Evolutionary conservation across 2,888 invertebrate species (phyloP).

Genomic region (Pantelozetes paolii): DNA sequence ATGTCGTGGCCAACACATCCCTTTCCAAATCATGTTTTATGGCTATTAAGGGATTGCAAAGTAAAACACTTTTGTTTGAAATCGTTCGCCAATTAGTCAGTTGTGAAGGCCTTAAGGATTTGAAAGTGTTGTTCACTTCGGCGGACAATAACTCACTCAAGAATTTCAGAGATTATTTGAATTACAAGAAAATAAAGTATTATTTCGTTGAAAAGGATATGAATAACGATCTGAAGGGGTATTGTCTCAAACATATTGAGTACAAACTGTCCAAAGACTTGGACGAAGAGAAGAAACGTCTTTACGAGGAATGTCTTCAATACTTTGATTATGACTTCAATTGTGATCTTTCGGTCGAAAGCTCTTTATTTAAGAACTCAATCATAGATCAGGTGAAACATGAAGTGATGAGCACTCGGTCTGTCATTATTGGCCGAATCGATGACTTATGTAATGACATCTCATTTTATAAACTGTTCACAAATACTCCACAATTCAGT

Average conservation of each 20-base stretch:
- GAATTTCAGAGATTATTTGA: not conserved
- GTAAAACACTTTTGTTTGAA: not conserved
- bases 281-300: not conserved
- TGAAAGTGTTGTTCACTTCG: conserved; percentile 6
- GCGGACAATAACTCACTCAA: not conserved
- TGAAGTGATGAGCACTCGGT: not conserved
- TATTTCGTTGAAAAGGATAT: not conserved
- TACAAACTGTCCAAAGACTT: not conserved
- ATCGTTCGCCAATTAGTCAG: not conserved
- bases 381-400: not conserved
- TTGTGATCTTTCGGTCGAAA: not conserved
- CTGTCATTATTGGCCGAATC: conserved; percentile 1
- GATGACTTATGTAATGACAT: conserved; percentile 4
- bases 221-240: not conserved
- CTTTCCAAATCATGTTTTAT: not conserved
- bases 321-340: not conserved
- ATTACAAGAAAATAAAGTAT: not conserved
- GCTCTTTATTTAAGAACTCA: not conserved
- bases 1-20: conserved; percentile 9
- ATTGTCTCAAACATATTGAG: not conserved
- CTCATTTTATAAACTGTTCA: not conserved
- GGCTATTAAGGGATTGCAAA: not conserved
- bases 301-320: not conserved
- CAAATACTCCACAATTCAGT: not conserved
- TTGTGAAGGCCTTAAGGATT: not conserved